phyloP scores from a whole-genome alignment of 2,113 vertebrate genomes.

The Tachysurus fulvidraco region DNA sequence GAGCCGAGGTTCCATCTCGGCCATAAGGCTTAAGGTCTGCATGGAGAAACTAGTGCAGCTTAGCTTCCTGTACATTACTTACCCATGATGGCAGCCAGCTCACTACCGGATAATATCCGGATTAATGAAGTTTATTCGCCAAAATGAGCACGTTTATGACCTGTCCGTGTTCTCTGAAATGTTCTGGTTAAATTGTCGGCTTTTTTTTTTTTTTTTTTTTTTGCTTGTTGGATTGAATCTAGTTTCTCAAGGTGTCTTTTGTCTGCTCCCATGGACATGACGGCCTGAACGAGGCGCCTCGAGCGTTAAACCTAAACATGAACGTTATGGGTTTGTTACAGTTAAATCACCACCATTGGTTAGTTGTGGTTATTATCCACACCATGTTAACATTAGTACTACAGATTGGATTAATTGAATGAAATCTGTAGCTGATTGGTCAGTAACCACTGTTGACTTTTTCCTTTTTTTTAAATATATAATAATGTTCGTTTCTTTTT shows the following conservation, averaged over 20 bases:
- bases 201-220: neutral
- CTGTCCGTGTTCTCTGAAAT: neutral
- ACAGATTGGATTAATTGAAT: neutral
- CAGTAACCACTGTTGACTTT: neutral
- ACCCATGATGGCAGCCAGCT: conserved; percentile 3
- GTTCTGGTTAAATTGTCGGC: neutral
- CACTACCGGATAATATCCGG: neutral
- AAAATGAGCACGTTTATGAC: neutral
- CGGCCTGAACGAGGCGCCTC: conserved; percentile 37
- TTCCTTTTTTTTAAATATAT: neutral
- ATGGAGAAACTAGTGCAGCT: conserved; percentile 1
- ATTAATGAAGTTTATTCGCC: conserved; percentile 4
- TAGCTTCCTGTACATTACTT: conserved; percentile 32
- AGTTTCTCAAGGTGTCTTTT: conserved; percentile 36
- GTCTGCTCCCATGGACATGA: conserved; percentile 25
- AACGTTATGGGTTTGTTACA: neutral
- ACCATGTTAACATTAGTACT: neutral
- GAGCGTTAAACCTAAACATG: neutral
- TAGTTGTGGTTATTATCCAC: neutral
- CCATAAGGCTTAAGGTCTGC: neutral
- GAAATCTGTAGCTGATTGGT: neutral
- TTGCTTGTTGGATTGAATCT: neutral
- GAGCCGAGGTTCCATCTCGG: neutral
- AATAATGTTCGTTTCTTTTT: conserved; percentile 23
- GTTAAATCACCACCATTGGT: neutral